Conservation (phyloP, 2,797 vertebrate species). For the Macropodus opercularis region DNA sequence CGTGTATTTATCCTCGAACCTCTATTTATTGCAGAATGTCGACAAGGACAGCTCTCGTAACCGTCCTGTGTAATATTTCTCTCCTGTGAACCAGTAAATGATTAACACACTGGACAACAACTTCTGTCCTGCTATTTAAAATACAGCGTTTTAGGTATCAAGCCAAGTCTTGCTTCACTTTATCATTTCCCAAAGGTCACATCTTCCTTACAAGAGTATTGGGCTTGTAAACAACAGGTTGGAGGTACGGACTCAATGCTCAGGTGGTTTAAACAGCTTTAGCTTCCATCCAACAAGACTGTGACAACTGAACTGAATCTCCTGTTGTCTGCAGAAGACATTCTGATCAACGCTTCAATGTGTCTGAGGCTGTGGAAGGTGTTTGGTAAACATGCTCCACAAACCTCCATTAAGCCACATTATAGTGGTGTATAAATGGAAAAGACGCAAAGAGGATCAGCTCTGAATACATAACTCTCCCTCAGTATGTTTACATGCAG, state of each 20-base stretch:
- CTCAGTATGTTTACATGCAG: slow-evolving; percentile 13
- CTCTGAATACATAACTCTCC: slow-evolving; percentile 2
- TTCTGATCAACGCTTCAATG: not conserved
- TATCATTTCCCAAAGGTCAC: slow-evolving; percentile 1
- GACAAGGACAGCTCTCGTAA: not conserved
- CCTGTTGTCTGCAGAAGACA: not conserved
- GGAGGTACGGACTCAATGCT: slow-evolving; percentile 6
- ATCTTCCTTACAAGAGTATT: slow-evolving; percentile 13
- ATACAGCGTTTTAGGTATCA: slow-evolving; percentile 4
- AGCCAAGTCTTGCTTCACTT: not conserved
- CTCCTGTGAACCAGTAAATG: slow-evolving; percentile 1
- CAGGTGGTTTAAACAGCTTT: slow-evolving; percentile 39
- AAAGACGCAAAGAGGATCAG: slow-evolving; percentile 7
- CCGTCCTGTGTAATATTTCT: not conserved
- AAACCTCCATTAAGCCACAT: not conserved
- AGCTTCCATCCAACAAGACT: not conserved
- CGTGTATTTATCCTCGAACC: slow-evolving; percentile 22
- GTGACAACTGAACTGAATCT: slow-evolving; percentile 3
- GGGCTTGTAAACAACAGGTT: slow-evolving; percentile 21
- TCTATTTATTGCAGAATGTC: slow-evolving; percentile 14
- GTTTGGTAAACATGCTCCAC: too few species aligned
- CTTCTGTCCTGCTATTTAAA: not conserved
- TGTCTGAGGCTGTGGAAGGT: not conserved
- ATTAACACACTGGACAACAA: slow-evolving; percentile 2
- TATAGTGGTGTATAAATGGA: not conserved